Evolutionary conservation across 2,888 invertebrate species (phyloP), one percentile per base, ranked within the genome.

Genomic region (Podabrus alpinus): DNA sequence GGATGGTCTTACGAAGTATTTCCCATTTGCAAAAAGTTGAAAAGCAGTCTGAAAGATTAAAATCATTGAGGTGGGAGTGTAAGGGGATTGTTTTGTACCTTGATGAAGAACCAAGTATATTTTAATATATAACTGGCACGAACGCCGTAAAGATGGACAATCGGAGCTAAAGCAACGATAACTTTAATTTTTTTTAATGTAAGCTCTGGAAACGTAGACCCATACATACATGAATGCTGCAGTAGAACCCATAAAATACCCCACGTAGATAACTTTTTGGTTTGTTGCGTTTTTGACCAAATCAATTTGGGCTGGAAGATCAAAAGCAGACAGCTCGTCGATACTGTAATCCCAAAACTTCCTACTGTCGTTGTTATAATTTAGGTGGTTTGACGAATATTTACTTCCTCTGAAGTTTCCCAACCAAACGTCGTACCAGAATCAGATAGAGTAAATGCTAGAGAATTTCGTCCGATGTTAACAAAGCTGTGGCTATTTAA

Each of bases 221-320:
- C 89, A 85, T 94, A 88, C 1, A 92, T 92, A 88, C 1, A 92
- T 92, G 82, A 92, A 92, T 77, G 92, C 89, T 71, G 91, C 88
- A 0, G 94, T 92, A 0, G 94, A 93, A 1, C 96, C 96, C 91
- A 96, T 95, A 0, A 95, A 96, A 86, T 96, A 95, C 0, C 96
- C 97, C 61, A 95, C 88, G 84, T 95, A 96, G 80, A 91, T 90
- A 24, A 92, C 78, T 5, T 80, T 81, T 16, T 79, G 74, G 10
- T 80, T 82, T 1, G 86, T 84, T 72, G 83, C 74, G 9, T 76
- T 25, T 3, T 82, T 69, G 15, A 87, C 85, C 10, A 82, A 80
- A 16, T 83, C 77, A 25, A 87, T 83, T 61, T 82, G 82, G 2
- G 85, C 83, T 25, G 86, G 86, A 9, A 86, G 75, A 75, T 87